Base-by-base conservation (phyloP, 2,797 vertebrate genomes). In the Leptoclinus maculatus region DNA sequence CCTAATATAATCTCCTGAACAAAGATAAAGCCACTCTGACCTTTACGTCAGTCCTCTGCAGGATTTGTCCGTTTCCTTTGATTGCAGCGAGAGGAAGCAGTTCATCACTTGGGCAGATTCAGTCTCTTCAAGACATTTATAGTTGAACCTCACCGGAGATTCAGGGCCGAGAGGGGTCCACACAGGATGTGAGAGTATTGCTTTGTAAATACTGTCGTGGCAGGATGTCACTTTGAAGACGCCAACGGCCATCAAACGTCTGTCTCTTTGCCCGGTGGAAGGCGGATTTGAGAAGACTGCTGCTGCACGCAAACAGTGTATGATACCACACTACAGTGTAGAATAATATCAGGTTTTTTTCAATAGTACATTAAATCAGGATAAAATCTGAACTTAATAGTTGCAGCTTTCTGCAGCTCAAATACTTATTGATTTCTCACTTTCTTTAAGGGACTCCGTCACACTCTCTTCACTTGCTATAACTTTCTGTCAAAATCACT, bases 151-250 rank as follows among this genome's bases (percentile, higher is more conserved):
- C 4, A 27, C 39, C 66, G 73, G 79, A 77, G 83, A 74, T 27
- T 76, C 54, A 0, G 59, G 73, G 38, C 74, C 60, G 38, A 68
- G 54, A 63, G 76, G 76, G 65, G 76, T 66, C 63, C 80, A 66
- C 80, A 84, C 87, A 89, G 87, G 87, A 91, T 82, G 88, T 85
- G 69, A 81, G 79, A 71, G 78, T 74, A 69, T 56, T 71, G 78
- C 78, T 88, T 80, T 79, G 71, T 84, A 84, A 88, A 88, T 78
- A 71, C 74, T 73, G 49, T 71, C 67, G 62, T 74, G 80, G 68
- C 87, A 79, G 71, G 82, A 87, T 82, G 76, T 88, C 66, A 84
- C 76, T 88, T 80, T 78, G 64, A 86, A 79, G 76, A 86, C 10
- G 83, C 74, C 79, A 84, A 11, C 19, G 73, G 74, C 63, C 39